Conservation (phyloP, 2,888 invertebrate genomes). For the Anaspis maculata region DNA sequence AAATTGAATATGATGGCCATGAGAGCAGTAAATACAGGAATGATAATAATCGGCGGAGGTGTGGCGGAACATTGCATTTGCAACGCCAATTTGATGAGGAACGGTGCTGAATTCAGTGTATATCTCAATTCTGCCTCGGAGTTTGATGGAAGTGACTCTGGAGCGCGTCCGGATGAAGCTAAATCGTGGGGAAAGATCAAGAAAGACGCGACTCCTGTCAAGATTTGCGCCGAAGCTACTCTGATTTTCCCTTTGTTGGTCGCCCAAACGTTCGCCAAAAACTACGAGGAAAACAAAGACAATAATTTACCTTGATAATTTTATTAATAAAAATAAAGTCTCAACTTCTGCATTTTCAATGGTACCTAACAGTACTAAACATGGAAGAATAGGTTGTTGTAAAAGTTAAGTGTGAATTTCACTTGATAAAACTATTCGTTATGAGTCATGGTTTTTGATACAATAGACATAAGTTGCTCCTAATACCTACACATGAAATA, state of each 20-base stretch:
- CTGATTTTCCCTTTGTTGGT: conserved; percentile 91
- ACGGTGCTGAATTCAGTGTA: conserved; percentile 93
- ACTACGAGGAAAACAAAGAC: conserved; percentile 38
- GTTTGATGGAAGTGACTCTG: conserved; percentile 96
- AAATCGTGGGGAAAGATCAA: conserved; percentile 98
- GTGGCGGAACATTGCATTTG: conserved; percentile 98
- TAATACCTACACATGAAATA: no score
- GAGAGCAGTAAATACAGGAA: conserved; percentile 86
- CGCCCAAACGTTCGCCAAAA: conserved; percentile 89
- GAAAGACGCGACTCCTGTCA: conserved; percentile 79
- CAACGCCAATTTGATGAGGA: conserved; percentile 98
- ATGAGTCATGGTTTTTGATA: no score
- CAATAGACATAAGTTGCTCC: no score
- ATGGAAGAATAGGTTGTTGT: conserved; percentile 3
- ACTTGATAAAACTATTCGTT: no score
- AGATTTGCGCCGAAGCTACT: conserved; percentile 89
- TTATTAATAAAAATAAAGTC: conserved; percentile 10
- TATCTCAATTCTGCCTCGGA: conserved; percentile 93
- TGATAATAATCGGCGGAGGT: conserved; percentile 94
- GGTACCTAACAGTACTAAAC: conserved; percentile 9
- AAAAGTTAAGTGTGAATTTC: no score
- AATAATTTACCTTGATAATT: not conserved
- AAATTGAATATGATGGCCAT: conserved; percentile 91
- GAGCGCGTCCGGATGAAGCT: conserved; percentile 96
- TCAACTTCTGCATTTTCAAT: conserved; percentile 7